Base-by-base conservation (phyloP, 2,797 vertebrate genomes). In the Varecia variegata region DNA sequence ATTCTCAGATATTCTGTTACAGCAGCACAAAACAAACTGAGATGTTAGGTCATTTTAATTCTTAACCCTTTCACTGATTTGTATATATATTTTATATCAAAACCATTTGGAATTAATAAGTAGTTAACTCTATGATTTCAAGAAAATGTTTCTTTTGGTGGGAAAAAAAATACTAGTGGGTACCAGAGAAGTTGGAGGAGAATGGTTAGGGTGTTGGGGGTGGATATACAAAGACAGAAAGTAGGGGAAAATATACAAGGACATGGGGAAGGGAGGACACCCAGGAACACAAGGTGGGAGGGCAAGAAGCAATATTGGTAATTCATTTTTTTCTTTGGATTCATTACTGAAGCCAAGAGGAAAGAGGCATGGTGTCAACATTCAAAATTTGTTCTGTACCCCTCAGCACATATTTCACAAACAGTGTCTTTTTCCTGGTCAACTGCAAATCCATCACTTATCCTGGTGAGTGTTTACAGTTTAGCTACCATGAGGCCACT, bases 71-170 rank as follows among this genome's bases (percentile, higher is more conserved):
- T 60, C 58, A 74, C 56, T 84, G 52, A 67, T 54, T 35, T 62
- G 8, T 60, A 11, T 74, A 32, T 90, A 52, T 23, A 30, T 11
- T 74, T 89, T 81, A 32, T 62, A 54, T 58, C 60, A 50, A 25
- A 76, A 62, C 30, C 21, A 86, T 23, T 68, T 88, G 40, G 10
- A 96, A 87, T 83, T 80, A 71, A 30, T 62, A 73, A 68, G 47
- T 38, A 73, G 30, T 38, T 95, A 74, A 71, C 74, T 62, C 32
- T 77, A 25, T 84, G 5, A 81, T 38, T 93, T 83, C 56, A 88
- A 65, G 65, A 88, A 45, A 50, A 9, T 47, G 65, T 74, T 87
- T 86, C 10, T 30, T 81, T 56, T 32, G 13, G 38, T 65, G 2
- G 47, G 32, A 84, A 50, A 67, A 67, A 65, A 40, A 27, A 27